These are phyloP conservation scores for Lingula anatina DNA, from an alignment of 2,888 invertebrate genomes.

Conservation along the genomic window DNA sequence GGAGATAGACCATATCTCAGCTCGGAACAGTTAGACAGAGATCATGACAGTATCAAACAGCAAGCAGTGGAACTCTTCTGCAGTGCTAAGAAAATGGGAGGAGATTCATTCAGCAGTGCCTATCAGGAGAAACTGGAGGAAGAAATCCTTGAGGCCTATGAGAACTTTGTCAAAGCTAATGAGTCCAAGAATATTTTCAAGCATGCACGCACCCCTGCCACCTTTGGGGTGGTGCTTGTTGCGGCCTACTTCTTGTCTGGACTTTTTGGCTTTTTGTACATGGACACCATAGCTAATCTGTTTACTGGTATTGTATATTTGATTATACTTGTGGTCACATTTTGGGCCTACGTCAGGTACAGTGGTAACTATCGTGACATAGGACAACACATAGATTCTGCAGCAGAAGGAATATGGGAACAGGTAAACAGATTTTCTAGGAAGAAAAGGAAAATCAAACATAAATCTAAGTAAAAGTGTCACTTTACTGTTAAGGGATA, in stretches of 20 bases:
- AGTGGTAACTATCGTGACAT: conserved; percentile 87
- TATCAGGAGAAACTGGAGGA: conserved; percentile 77
- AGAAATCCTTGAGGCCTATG: conserved; percentile 80
- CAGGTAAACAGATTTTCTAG: conserved; percentile 55
- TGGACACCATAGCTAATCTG: conserved; percentile 45
- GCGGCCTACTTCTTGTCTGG: conserved; percentile 82
- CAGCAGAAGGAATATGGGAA: conserved; percentile 85
- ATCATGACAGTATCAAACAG: conserved; percentile 75
- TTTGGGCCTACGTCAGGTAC: conserved; percentile 62
- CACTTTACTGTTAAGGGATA: too few species aligned
- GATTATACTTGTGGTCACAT: conserved; percentile 34
- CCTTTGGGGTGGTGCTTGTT: conserved; percentile 79
- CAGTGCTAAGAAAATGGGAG: conserved; percentile 95
- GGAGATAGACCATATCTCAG: conserved; percentile 91
- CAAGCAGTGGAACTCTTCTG: conserved; percentile 73
- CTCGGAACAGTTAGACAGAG: conserved; percentile 74
- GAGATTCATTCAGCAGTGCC: conserved; percentile 84
- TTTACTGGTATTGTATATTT: conserved; percentile 41
- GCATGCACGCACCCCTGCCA: conserved; percentile 90
- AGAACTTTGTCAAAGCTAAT: conserved; percentile 85
- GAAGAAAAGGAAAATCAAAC: too few species aligned
- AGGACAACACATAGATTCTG: conserved; percentile 79
- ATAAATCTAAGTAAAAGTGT: too few species aligned
- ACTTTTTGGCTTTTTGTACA: conserved; percentile 42
- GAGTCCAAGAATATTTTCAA: conserved; percentile 99